Evolutionary conservation across 2,113 vertebrate species (phyloP).

Genomic region (Poecilia latipinna): DNA sequence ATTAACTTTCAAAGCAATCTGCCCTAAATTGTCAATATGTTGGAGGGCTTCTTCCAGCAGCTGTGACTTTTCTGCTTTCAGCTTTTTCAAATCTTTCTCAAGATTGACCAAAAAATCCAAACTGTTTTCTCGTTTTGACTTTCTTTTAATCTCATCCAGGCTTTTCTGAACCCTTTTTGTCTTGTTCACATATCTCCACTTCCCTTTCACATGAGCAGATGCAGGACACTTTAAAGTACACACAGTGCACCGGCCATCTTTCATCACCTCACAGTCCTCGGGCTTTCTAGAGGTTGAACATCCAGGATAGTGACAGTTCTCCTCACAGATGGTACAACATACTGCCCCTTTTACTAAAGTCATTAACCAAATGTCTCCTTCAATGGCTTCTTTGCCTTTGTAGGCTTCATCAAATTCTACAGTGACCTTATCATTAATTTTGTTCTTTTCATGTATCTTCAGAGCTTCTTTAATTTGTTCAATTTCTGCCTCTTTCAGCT

Average conservation of each 20-base stretch:
- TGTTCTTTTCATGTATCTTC: background rate
- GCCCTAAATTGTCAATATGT: conserved; percentile 8
- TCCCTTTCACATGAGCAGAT: conserved; percentile 25
- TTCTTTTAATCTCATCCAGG: background rate
- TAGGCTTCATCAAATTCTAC: background rate
- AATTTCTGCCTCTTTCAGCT: conserved; percentile 4
- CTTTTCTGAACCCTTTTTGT: conserved; percentile 6
- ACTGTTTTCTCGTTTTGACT: background rate
- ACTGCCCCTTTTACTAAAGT: background rate
- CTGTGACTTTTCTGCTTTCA: background rate
- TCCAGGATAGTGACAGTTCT: conserved; percentile 28
- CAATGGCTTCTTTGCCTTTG: fast-evolving
- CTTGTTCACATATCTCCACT: conserved; percentile 18
- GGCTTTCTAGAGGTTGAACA: background rate
- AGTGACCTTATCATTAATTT: background rate
- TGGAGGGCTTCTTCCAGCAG: conserved; percentile 8
- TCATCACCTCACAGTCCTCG: conserved; percentile 4
- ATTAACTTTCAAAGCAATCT: background rate
- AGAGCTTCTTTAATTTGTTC: background rate
- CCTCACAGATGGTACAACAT: conserved; percentile 1
- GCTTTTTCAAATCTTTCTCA: background rate
- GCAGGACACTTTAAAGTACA: conserved; percentile 7
- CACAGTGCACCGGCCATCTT: background rate
- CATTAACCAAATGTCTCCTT: background rate
- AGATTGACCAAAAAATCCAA: background rate